Evolutionary conservation across 2,888 invertebrate species (phyloP), one percentile per base, ranked within the genome.

Genomic region (Amblyjoppa fuscipennis): DNA sequence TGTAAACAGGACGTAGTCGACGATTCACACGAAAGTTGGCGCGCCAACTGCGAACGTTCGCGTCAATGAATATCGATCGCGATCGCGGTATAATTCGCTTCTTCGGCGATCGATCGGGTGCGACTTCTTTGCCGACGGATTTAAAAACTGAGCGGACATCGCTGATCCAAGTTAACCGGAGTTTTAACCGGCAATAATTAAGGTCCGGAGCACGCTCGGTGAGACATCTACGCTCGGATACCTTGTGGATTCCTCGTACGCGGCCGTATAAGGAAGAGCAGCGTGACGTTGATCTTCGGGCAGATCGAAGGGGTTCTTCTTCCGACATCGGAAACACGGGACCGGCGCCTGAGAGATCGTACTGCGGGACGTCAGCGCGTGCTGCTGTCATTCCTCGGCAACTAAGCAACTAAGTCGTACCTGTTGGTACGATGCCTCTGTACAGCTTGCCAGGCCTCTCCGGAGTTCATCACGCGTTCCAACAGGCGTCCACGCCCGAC

Each of bases 11-110:
- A 38, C 1, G n/a, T n/a, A 13, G 71, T 80, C 68, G 68, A 61
- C 51, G 13, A 80, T 85, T 80, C 85, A 68, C 70, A 81, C 82
- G 82, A 85, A 82, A 85, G 82, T 83, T 83, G 80, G 66, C 79
- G 38, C 38, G 66, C 49, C 38, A 38, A 66, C 9, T 28, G 16
- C 2, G 34, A 75, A 66, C 64, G 59, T 75, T 51, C 16, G 20
- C 64, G 68, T 70, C 84, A 68, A 74, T 81, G 59, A 74, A 81
- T 41, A 41, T 56, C 69, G 49, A n/a, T 53, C 66, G 76, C 64
- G 34, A 31, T 38, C 53, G 53, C 49, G 25, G 53, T 59, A 70
- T 77, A 45, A 77, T 77, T 83, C 77, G n/a, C 41, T 5, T 16
- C 53, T 53, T n/a, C n/a, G n/a, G 5, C n/a, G n/a, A n/a, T 51